Evolutionary conservation across 1,140 invertebrate genomes (phyloP).

Genomic region (Hyles euphorbiae): DNA sequence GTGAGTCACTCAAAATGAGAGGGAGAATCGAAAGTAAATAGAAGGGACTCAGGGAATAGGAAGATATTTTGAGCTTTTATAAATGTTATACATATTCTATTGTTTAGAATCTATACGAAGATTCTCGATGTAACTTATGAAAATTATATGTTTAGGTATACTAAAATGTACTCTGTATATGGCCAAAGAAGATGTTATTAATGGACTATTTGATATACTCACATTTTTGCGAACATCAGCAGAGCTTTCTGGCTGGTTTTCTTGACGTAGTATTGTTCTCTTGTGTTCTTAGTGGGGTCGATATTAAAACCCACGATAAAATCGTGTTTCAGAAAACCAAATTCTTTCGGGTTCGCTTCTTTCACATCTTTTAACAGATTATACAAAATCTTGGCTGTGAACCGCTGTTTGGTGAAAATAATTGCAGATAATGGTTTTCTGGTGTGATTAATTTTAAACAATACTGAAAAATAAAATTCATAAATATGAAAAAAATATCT

Average conservation of each 20-base stretch:
- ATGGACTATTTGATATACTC: conserved; percentile 24
- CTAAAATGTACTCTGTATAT: too few species aligned
- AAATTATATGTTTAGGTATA: too few species aligned
- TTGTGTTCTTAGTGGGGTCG: conserved; percentile 74
- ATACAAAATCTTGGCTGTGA: conserved; percentile 86
- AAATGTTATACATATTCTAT: too few species aligned
- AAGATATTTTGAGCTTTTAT: too few species aligned
- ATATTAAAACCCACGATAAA: conserved; percentile 82
- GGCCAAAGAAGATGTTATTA: too few species aligned
- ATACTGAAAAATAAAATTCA: conserved; percentile 31
- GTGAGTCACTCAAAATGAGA: too few species aligned
- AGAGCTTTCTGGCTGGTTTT: conserved; percentile 76
- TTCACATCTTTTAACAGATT: conserved; percentile 81
- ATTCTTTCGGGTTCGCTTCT: conserved; percentile 56
- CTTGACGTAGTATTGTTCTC: conserved; percentile 77
- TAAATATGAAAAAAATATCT: too few species aligned
- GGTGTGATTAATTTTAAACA: conserved; percentile 40
- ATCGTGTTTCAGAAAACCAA: conserved; percentile 79
- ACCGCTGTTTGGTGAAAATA: conserved; percentile 88
- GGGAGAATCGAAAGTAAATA: too few species aligned
- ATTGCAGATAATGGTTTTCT: conserved; percentile 81
- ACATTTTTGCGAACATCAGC: conserved; percentile 72
- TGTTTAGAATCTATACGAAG: too few species aligned
- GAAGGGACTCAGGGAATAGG: too few species aligned
- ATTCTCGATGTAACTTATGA: too few species aligned